Evolutionary conservation across 2,113 vertebrate species (phyloP).

Genomic region (Siniperca chuatsi): DNA sequence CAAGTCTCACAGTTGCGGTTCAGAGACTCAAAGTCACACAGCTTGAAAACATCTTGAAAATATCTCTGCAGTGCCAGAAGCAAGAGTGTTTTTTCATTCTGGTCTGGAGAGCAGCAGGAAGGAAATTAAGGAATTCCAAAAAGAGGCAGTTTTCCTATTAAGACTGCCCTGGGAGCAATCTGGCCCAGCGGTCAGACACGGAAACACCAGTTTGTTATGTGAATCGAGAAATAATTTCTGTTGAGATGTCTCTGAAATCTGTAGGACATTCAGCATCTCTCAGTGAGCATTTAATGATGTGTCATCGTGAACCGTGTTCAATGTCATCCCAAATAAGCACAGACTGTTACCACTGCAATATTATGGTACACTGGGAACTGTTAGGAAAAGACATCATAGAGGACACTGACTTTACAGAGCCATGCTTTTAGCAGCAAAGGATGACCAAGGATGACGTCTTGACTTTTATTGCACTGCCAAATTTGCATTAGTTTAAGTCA

Average conservation of each 20-base stretch:
- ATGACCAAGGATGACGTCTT: not conserved
- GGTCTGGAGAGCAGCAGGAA: not conserved
- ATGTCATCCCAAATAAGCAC: not conserved
- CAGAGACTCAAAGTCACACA: constrained; percentile 5
- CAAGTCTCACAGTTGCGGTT: not conserved
- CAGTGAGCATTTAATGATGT: not conserved
- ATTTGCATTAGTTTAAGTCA: not conserved
- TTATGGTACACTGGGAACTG: not conserved
- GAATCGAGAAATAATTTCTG: not conserved
- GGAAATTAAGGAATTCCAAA: not conserved
- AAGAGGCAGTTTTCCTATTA: constrained; percentile 3
- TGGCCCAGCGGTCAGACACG: not conserved
- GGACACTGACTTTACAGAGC: not conserved
- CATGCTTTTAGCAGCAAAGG: not conserved
- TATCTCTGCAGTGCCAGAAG: not conserved
- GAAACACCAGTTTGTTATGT: not conserved
- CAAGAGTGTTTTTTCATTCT: not conserved
- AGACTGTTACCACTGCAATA: not conserved
- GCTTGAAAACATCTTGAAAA: not conserved
- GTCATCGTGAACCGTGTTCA: not conserved
- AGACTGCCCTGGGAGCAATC: not conserved
- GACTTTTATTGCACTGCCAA: not conserved
- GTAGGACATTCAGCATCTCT: not conserved
- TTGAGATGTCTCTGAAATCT: constrained; percentile 5
- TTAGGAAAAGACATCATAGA: not conserved